These are phyloP conservation scores for Lottia gigantea DNA, from an alignment of 2,888 invertebrate species.

Conservation along the genomic window DNA sequence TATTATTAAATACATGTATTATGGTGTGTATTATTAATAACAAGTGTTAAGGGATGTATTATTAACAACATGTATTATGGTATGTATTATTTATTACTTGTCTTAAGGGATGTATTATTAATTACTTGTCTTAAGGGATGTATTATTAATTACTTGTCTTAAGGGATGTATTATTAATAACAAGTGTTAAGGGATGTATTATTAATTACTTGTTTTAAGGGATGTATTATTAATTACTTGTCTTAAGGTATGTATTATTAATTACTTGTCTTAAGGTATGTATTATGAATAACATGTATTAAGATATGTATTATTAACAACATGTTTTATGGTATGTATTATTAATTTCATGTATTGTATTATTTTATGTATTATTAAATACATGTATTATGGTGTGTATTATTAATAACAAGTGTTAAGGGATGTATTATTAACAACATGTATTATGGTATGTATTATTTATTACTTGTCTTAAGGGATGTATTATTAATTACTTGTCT, in stretches of 20 bases:
- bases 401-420: slow-evolving; percentile 71
- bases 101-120: slow-evolving; percentile 61
- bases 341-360: no score
- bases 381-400: slow-evolving; percentile 36
- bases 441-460: slow-evolving; percentile 63
- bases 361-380: no score
- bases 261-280: slow-evolving; percentile 65
- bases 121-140: no score
- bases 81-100: slow-evolving; percentile 46
- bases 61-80: slow-evolving; percentile 69
- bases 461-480: no score
- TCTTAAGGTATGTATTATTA: slow-evolving; percentile 57
- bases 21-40: slow-evolving; percentile 54
- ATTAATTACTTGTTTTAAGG: no score
- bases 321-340: slow-evolving; percentile 63
- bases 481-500: slow-evolving; percentile 70
- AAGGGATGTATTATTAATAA: slow-evolving; percentile 50
- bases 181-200: slow-evolving; percentile 67
- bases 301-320: slow-evolving; percentile 69
- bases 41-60: slow-evolving; percentile 60
- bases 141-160: slow-evolving; percentile 70
- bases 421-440: slow-evolving; percentile 48
- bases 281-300: no score
- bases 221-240: slow-evolving; percentile 70
- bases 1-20: slow-evolving; percentile 49